These are phyloP conservation scores for Eucidaris tribuloides DNA, from an alignment of 35 echinoderm and acorn worm genomes.

Conservation along the genomic window DNA sequence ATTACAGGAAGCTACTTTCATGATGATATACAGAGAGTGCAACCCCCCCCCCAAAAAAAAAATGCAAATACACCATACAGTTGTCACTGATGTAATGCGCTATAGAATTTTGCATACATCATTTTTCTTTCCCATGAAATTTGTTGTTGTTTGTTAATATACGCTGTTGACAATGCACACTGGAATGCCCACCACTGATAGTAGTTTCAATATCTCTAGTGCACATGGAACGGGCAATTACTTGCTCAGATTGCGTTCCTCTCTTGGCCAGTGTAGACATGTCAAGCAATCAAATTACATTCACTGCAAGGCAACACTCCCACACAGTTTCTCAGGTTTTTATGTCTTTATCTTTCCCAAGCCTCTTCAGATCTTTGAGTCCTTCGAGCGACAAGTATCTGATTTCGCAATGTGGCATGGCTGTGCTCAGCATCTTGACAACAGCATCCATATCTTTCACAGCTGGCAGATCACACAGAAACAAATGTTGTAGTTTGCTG, in stretches of 20 bases:
- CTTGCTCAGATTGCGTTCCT: background rate
- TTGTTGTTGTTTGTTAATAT: no score
- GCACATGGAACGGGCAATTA: background rate
- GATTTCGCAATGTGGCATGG: constrained; percentile 83
- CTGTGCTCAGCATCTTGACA: constrained; percentile 41
- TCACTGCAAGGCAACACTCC: background rate
- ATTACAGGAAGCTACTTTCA: no score
- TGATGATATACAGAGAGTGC: no score
- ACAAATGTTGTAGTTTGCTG: constrained; percentile 81
- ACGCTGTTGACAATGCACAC: no score
- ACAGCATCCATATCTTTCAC: constrained; percentile 81
- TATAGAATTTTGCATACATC: no score
- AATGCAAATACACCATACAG: no score
- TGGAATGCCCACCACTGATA: background rate
- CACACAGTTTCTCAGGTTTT: background rate
- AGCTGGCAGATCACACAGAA: constrained; percentile 87
- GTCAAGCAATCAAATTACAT: background rate
- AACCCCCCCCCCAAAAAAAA: no score
- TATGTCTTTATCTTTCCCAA: constrained; percentile 23
- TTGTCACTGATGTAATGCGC: no score
- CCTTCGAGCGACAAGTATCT: constrained; percentile 86
- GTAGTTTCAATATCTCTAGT: background rate
- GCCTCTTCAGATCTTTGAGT: constrained; percentile 71
- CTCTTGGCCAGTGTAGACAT: background rate
- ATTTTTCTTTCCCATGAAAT: no score